These are phyloP conservation scores for Festucalex cinctus DNA, from an alignment of 2,113 vertebrate genomes.

Conservation along the genomic window DNA sequence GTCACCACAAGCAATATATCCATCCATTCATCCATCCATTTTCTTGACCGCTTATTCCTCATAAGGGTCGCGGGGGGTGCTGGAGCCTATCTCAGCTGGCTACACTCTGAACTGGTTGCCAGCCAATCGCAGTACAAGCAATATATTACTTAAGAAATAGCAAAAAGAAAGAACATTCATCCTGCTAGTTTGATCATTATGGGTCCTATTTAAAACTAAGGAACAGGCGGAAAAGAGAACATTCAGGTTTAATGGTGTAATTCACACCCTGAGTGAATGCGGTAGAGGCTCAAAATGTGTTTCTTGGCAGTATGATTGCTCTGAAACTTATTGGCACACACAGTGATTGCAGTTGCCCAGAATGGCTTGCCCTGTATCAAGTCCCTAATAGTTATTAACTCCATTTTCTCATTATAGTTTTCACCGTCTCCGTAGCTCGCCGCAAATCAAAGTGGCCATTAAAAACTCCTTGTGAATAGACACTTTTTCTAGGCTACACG, in stretches of 20 bases:
- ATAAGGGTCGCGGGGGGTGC: too few relatives aligned
- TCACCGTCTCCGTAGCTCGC: neutral
- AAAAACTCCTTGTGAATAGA: neutral
- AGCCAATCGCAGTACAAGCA: too few relatives aligned
- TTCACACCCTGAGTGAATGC: slow-evolving; percentile 35
- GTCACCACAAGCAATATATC: neutral
- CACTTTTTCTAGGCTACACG: neutral
- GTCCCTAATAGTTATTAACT: slow-evolving; percentile 3
- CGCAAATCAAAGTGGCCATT: neutral
- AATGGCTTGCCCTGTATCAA: slow-evolving; percentile 17
- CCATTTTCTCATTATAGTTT: neutral
- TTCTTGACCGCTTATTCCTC: too few relatives aligned
- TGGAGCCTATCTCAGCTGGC: too few relatives aligned
- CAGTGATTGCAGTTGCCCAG: slow-evolving; percentile 30
- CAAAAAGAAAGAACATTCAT: neutral
- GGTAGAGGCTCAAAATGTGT: slow-evolving; percentile 36
- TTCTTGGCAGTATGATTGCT: slow-evolving; percentile 41
- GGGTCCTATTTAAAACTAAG: neutral
- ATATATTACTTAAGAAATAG: slow-evolving; percentile 3
- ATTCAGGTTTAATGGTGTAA: slow-evolving; percentile 22
- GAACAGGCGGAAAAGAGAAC: slow-evolving; percentile 31
- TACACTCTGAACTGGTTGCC: too few relatives aligned
- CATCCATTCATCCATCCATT: too few relatives aligned
- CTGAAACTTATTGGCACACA: slow-evolving; percentile 42
- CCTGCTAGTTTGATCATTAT: neutral